Evolutionary conservation across 2,113 vertebrate genomes (phyloP).

Genomic region (Trichechus manatus): DNA sequence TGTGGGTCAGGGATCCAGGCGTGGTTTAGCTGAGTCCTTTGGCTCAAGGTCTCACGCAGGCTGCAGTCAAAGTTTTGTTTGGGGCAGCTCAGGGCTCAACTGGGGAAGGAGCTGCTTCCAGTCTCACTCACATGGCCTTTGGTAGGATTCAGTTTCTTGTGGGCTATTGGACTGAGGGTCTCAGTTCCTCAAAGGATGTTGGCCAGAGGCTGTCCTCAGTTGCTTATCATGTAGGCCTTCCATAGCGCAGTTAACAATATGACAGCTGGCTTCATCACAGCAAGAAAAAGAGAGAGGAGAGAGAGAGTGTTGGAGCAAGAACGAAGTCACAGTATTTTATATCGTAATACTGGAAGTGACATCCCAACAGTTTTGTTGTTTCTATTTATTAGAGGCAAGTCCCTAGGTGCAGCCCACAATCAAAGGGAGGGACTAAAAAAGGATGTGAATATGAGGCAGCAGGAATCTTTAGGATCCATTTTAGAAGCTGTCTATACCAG

Average conservation of each 20-base stretch:
- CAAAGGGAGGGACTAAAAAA: too few relatives aligned
- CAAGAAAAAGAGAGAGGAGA: background rate
- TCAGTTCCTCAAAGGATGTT: background rate
- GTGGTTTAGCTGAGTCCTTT: background rate
- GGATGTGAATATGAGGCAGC: fast-evolving
- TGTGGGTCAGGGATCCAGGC: background rate
- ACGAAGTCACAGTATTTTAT: background rate
- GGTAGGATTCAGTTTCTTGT: background rate
- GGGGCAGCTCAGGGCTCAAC: background rate
- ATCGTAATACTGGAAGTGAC: background rate
- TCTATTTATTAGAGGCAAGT: background rate
- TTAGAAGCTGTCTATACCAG: background rate
- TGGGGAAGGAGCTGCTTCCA: background rate
- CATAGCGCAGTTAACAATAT: background rate
- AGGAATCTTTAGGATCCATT: too few relatives aligned
- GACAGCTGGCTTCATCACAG: background rate
- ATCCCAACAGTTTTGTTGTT: too few relatives aligned
- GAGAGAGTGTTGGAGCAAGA: background rate
- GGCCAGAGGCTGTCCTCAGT: background rate
- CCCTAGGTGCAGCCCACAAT: background rate
- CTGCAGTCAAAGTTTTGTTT: background rate
- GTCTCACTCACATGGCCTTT: background rate
- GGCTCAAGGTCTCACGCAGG: background rate
- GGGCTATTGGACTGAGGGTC: background rate
- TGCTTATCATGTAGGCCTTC: background rate